Conservation (phyloP, 2,113 vertebrate genomes). For the Hassar affinis region DNA sequence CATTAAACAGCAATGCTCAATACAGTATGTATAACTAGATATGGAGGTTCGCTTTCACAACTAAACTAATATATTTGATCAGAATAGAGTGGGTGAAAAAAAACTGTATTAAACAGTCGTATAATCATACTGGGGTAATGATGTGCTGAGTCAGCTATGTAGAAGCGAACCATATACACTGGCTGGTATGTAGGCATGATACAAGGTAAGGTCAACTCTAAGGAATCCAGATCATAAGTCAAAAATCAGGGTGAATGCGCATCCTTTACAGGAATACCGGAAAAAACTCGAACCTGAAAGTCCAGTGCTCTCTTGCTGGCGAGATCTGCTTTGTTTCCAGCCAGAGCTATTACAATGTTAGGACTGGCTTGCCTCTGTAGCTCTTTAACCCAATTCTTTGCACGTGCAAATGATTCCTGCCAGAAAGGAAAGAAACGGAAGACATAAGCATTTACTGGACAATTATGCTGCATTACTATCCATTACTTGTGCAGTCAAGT, state of each 20-base stretch:
- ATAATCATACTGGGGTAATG: neutral
- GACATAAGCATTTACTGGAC: neutral
- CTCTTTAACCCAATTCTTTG: constrained; percentile 99
- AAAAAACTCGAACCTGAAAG: constrained; percentile 84
- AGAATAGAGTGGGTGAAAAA: neutral
- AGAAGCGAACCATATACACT: neutral
- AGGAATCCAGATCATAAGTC: neutral
- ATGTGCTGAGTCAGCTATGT: neutral
- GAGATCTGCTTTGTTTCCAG: constrained; percentile 97
- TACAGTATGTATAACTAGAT: neutral
- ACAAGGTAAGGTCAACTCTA: neutral
- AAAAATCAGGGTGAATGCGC: neutral
- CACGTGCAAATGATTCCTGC: constrained; percentile 97
- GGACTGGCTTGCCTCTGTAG: constrained; percentile 99
- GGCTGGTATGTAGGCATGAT: neutral
- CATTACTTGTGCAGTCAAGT: neutral
- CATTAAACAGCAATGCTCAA: no score
- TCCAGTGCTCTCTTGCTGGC: constrained; percentile 95
- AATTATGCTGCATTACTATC: neutral
- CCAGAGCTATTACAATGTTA: constrained; percentile 98
- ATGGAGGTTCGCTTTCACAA: neutral
- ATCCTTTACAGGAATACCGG: constrained; percentile 22
- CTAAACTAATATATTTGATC: neutral
- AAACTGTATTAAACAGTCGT: neutral
- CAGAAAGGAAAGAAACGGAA: constrained; percentile 2